Evolutionary conservation across 2,113 vertebrate genomes (phyloP).

Genomic region (Hydrochoerus hydrochaeris): DNA sequence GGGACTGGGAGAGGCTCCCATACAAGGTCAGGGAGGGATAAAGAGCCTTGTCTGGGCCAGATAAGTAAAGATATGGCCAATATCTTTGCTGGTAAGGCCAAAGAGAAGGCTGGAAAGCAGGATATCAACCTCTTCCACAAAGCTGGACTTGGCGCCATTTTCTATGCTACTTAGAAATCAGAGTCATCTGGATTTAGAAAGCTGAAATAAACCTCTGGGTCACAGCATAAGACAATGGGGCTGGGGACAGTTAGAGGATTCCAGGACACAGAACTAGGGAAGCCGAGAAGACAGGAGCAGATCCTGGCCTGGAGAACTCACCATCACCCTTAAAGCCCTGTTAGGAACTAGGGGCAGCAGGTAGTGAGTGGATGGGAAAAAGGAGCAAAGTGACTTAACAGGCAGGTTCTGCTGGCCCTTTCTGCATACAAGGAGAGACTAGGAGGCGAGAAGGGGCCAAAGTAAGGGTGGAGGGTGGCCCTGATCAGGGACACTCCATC

Average conservation of each 20-base stretch:
- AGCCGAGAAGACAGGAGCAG: not conserved
- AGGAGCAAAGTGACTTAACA: not conserved
- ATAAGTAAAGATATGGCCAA: not conserved
- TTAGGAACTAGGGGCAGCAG: not conserved
- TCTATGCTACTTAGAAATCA: not conserved
- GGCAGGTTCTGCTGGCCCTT: not conserved
- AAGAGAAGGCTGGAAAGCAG: not conserved
- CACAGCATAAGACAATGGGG: not conserved
- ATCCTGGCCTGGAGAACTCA: not conserved
- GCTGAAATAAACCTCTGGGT: not conserved
- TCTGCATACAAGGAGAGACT: not conserved
- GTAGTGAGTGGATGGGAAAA: not conserved
- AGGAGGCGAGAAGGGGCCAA: not conserved
- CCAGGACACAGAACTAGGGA: not conserved
- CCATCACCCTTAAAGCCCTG: not conserved
- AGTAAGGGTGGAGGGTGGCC: not conserved
- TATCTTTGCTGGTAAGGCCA: not conserved
- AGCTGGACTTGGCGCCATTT: not conserved
- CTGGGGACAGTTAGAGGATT: not conserved
- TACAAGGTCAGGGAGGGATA: not conserved
- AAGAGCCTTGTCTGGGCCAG: not conserved
- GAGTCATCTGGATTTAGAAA: too few relatives aligned
- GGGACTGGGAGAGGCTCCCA: not conserved
- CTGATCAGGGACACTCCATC: not conserved
- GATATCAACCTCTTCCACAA: not conserved